Percentiles rank a stretch among this genome's conserved stretches.
phyloP scores from a whole-genome alignment of 2,797 vertebrate genomes.

The Pangasius krempfi region DNA sequence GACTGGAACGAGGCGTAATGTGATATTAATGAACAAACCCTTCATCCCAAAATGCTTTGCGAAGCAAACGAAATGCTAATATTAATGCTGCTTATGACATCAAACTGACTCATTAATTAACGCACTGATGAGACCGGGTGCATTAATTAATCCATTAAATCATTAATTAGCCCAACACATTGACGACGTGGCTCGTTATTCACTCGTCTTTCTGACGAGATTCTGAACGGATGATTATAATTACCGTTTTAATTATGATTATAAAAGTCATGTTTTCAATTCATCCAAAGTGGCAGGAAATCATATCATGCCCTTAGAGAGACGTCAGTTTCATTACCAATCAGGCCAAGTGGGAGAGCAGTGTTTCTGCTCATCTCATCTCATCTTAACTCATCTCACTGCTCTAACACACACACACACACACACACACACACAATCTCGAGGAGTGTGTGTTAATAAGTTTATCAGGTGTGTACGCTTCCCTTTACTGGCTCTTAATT shows the following conservation, averaged over 20 bases:
- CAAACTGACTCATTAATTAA: constrained; percentile 41
- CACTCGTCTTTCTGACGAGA: not conserved
- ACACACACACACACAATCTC: not conserved
- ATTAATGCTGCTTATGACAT: constrained; percentile 28
- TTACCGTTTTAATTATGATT: not conserved
- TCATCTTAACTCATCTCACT: not conserved
- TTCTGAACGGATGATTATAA: constrained; percentile 16
- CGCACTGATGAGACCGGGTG: constrained; percentile 31
- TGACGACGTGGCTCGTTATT: constrained; percentile 11
- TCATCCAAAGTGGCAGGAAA: not conserved
- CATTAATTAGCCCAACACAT: constrained; percentile 22
- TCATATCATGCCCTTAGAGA: not conserved
- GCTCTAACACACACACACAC: not conserved
- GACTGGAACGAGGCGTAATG: constrained; percentile 89
- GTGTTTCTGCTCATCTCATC: constrained; percentile 1
- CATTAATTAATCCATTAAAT: constrained; percentile 32
- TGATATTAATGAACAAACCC: constrained; percentile 98
- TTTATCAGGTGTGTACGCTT: not conserved
- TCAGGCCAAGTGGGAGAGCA: not conserved
- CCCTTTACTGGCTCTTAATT: not conserved
- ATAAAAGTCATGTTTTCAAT: constrained; percentile 2
- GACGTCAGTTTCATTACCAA: not conserved
- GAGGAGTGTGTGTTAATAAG: not conserved
- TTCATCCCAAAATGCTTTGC: constrained; percentile 68
- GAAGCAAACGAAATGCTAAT: constrained; percentile 55